Conservation (phyloP, 2,113 vertebrate species). For the Naja naja region DNA sequence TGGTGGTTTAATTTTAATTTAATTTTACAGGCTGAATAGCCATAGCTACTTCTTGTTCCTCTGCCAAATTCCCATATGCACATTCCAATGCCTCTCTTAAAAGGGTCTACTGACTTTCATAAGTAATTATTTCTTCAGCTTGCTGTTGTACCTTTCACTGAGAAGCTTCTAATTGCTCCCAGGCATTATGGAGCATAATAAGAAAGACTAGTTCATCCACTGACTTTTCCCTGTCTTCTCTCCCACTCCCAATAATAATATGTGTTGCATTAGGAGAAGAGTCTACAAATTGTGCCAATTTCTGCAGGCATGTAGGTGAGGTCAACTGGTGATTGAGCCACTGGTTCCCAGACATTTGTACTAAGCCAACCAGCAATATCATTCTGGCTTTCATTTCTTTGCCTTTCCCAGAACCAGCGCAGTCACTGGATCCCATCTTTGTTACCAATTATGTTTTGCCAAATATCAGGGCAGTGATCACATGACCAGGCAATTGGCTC, state of each 20-base stretch:
- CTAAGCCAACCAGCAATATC: too few species aligned
- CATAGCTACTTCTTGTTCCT: neutral
- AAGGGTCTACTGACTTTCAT: neutral
- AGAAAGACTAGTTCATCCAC: neutral
- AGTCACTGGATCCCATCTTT: neutral
- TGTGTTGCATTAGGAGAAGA: neutral
- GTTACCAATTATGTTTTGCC: neutral
- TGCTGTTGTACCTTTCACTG: neutral
- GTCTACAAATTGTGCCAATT: neutral
- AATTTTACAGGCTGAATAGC: neutral
- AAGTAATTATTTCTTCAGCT: neutral
- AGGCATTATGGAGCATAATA: neutral
- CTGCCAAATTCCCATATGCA: neutral
- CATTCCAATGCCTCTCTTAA: neutral
- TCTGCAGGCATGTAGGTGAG: too few species aligned
- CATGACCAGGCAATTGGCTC: neutral
- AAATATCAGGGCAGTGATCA: neutral
- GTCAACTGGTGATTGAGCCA: too few species aligned
- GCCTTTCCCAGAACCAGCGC: neutral
- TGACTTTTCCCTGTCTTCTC: neutral
- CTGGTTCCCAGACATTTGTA: too few species aligned
- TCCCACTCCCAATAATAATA: neutral
- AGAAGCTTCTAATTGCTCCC: neutral
- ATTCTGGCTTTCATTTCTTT: too few species aligned
- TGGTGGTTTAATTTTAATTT: neutral